phyloP scores from a whole-genome alignment of 2,888 invertebrate species.

The Lycocerus yunnanus region DNA sequence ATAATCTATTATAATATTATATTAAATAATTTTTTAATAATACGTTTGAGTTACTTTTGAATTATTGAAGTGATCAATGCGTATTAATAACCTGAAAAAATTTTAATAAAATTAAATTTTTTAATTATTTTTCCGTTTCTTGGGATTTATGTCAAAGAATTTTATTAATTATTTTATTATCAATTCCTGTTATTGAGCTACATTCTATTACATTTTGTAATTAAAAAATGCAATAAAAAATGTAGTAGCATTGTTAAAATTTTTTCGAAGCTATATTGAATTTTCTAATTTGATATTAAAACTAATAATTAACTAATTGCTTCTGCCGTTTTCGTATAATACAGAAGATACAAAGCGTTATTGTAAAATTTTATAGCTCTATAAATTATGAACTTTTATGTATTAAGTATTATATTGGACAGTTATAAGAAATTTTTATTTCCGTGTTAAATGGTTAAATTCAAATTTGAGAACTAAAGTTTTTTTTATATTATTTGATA shows the following conservation, averaged over 20 bases:
- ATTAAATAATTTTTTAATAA: neutral
- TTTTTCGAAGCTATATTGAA: neutral
- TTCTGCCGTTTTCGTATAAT: neutral
- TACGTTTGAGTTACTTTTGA: neutral
- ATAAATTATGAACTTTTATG: neutral
- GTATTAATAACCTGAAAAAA: neutral
- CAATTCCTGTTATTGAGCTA: neutral
- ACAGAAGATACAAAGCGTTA: neutral
- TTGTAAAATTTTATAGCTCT: neutral
- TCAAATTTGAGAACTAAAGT: neutral
- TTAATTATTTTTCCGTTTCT: neutral
- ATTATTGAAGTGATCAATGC: neutral
- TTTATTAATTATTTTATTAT: neutral
- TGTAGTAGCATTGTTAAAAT: neutral
- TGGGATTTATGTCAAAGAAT: neutral
- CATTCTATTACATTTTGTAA: neutral
- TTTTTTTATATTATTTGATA: neutral
- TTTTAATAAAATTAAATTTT: neutral
- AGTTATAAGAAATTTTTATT: neutral
- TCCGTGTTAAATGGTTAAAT: neutral
- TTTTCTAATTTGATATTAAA: neutral
- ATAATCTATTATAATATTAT: too few species aligned
- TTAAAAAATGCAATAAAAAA: neutral
- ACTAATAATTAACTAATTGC: neutral
- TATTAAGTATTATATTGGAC: neutral